Conservation (phyloP, 2,113 vertebrate species). For the Notiomystis cincta region DNA sequence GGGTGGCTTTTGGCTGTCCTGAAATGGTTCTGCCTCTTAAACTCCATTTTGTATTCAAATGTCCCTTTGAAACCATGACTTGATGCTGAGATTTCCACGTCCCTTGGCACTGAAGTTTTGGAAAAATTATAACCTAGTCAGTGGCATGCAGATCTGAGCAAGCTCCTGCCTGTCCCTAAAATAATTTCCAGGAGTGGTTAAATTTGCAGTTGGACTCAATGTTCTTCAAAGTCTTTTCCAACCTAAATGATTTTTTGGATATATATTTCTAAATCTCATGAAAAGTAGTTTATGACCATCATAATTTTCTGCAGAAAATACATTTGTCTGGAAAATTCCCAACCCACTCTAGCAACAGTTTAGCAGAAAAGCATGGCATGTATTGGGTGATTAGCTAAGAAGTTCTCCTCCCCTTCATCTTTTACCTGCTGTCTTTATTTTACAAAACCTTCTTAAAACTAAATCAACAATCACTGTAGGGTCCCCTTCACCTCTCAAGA, state of each 20-base stretch:
- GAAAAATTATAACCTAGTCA: neutral
- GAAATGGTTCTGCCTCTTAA: neutral
- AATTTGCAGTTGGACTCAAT: neutral
- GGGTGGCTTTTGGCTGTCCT: neutral
- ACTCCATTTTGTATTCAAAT: neutral
- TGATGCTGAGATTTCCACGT: neutral
- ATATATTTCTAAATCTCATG: neutral
- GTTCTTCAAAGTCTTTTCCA: neutral
- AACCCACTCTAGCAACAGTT: neutral
- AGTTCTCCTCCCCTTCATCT: neutral
- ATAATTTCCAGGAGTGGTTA: neutral
- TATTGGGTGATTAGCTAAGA: neutral
- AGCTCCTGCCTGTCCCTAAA: neutral
- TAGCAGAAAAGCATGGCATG: rapidly evolving
- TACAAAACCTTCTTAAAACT: neutral
- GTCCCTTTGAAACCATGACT: rapidly evolving
- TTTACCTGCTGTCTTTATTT: neutral
- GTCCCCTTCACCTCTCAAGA: neutral
- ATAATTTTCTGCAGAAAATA: neutral
- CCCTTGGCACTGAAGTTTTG: neutral
- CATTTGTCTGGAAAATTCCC: neutral
- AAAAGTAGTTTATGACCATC: neutral
- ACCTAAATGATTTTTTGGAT: neutral
- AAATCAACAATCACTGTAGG: neutral
- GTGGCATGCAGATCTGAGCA: neutral